These are phyloP conservation scores for Sorex maritimensis DNA, from an alignment of 2,797 vertebrate species.

Conservation along the genomic window DNA sequence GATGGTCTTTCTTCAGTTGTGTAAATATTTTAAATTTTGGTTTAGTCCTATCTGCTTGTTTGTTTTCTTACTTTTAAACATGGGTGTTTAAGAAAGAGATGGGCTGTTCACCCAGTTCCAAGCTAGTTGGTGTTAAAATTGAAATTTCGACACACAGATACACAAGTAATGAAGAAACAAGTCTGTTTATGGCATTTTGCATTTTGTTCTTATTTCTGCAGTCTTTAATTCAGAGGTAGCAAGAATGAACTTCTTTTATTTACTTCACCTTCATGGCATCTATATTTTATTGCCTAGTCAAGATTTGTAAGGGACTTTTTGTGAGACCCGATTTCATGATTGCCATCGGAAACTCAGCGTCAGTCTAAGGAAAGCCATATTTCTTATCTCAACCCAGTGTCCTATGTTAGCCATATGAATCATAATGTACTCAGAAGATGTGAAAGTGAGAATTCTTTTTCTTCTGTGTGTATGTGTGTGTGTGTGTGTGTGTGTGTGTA, in stretches of 20 bases:
- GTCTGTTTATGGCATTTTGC: too few species aligned
- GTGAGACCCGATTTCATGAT: not conserved
- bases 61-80: too few species aligned
- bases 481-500: too few species aligned
- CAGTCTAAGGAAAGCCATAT: not conserved
- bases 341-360: not conserved
- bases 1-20: too few species aligned
- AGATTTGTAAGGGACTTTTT: not conserved
- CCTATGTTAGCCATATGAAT: not conserved
- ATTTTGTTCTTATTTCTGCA: not conserved
- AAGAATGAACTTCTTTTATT: not conserved
- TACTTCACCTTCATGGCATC: not conserved
- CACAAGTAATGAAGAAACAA: not conserved
- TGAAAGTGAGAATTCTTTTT: constrained; percentile 7
- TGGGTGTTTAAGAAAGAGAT: too few species aligned
- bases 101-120: too few species aligned
- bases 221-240: not conserved
- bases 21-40: too few species aligned
- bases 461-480: not conserved
- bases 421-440: not conserved
- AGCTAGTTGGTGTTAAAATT: too few species aligned
- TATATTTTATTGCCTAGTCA: not conserved
- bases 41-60: too few species aligned
- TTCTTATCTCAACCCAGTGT: not conserved
- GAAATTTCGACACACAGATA: too few species aligned